Percentiles rank a stretch among this genome's conserved stretches.
These are phyloP conservation scores for Mastomys natalensis DNA, from an alignment of 2,113 vertebrate genomes.

Conservation along the genomic window DNA sequence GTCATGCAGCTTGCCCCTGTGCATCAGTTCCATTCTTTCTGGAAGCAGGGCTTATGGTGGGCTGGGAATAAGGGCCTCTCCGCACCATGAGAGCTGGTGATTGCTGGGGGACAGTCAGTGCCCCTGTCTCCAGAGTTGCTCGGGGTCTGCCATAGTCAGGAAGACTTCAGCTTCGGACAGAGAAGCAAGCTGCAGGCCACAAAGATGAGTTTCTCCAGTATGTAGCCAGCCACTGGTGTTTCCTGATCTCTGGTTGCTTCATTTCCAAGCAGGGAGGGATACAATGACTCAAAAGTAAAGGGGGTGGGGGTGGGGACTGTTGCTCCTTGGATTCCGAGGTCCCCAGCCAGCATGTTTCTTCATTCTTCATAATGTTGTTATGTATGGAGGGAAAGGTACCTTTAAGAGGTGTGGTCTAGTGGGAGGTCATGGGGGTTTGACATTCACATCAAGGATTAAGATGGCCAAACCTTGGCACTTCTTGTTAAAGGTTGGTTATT, in stretches of 20 bases:
- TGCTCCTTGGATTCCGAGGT: not conserved
- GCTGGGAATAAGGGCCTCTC: not conserved
- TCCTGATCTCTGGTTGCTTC: not conserved
- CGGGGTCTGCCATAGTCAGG: not conserved
- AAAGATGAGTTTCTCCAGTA: not conserved
- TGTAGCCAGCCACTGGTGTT: not conserved
- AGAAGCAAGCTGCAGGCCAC: not conserved
- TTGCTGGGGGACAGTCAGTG: not conserved
- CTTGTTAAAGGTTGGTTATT: not conserved
- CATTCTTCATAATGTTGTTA: no score
- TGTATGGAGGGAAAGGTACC: not conserved
- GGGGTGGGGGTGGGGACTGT: not conserved
- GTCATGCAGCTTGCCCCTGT: not conserved
- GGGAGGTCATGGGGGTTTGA: not conserved
- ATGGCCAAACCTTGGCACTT: not conserved
- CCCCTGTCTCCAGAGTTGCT: not conserved
- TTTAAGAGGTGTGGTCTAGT: not conserved
- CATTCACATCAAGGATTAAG: not conserved
- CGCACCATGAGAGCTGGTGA: not conserved
- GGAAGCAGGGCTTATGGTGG: not conserved
- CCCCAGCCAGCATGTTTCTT: not conserved
- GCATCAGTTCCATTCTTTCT: not conserved
- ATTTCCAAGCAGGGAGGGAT: not conserved
- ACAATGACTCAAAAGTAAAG: not conserved
- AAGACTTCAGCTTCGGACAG: not conserved